These are phyloP conservation scores for Pipistrellus nathusii DNA, from an alignment of 2,797 vertebrate genomes.

Conservation along the genomic window DNA sequence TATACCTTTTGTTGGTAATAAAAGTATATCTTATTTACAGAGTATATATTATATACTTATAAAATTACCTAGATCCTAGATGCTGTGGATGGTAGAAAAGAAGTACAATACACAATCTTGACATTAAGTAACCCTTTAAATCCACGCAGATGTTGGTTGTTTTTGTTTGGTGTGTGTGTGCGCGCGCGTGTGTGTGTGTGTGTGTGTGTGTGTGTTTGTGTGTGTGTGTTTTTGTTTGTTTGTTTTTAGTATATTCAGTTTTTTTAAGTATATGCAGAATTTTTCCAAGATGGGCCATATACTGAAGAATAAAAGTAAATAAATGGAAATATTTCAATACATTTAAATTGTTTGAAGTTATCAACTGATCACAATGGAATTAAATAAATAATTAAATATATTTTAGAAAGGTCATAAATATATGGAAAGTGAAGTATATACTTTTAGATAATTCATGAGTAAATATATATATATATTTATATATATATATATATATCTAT, in stretches of 20 bases:
- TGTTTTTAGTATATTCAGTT: neutral
- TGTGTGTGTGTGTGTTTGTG: too few relatives aligned
- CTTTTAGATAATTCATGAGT: neutral
- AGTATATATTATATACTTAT: neutral
- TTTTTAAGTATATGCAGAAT: neutral
- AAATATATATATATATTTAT: neutral
- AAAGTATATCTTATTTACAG: neutral
- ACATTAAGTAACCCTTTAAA: neutral
- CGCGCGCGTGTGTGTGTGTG: too few relatives aligned
- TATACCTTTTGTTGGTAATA: neutral
- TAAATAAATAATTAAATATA: neutral
- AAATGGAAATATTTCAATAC: neutral
- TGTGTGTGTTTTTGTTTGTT: too few relatives aligned
- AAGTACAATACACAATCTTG: neutral
- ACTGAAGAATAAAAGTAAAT: neutral
- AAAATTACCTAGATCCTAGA: neutral
- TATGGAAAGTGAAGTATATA: neutral
- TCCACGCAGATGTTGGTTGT: neutral
- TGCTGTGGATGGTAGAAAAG: neutral
- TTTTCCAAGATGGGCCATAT: neutral
- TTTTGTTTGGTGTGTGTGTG: too few relatives aligned
- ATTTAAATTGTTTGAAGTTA: neutral
- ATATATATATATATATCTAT: neutral
- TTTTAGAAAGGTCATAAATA: neutral
- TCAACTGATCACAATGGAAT: neutral